Base-by-base conservation (phyloP, 2,888 invertebrate genomes). In the Brachypalpus laphriformis region DNA sequence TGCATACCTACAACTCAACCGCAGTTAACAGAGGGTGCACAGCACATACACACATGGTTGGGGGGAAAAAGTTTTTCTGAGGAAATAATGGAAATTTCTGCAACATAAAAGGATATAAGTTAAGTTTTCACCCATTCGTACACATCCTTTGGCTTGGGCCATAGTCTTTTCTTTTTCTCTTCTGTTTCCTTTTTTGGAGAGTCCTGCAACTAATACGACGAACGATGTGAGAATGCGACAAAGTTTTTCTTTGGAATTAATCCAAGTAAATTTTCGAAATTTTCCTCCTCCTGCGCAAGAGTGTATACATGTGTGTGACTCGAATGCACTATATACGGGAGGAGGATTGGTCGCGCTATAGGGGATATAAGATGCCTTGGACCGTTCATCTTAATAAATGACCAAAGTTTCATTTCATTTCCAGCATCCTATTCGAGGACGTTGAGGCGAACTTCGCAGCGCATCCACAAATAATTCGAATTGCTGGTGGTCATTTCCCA, bases 181-280 rank as follows among this genome's bases (percentile, higher is more conserved):
- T 71, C 47, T 45, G 59, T 75, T 56, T 45, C 49, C 16, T 61
- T 51, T 68, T 31, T 57, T n/a, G n/a, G n/a, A n/a, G n/a, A n/a
- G 81, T 85, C 65, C 75, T 85, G 81, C 85, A 85, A 78, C 82
- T 78, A 85, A 80, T 75, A 85, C 82, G 70, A 82, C 82, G 78
- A 82, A 83, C 83, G 86, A 86, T 83, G 86, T 83, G 86, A 86
- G 78, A 87, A 87, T 87, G 87, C 85, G 87, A 85, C 87, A 87
- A 87, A 87, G 85, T 85, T 87, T 87, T 87, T 80, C 80, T 85
- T 85, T 87, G 87, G 85, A 87, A 87, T 85, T 85, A 85, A 80
- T 87, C 87, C 87, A 87, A 87, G 82, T 77, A 86, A 86, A 86
- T 74, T 86, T 86, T 77, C 49, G 11, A 51, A 72, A 57, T 85